phyloP scores from a whole-genome alignment of 2,797 vertebrate genomes.

The Bradypus variegatus region DNA sequence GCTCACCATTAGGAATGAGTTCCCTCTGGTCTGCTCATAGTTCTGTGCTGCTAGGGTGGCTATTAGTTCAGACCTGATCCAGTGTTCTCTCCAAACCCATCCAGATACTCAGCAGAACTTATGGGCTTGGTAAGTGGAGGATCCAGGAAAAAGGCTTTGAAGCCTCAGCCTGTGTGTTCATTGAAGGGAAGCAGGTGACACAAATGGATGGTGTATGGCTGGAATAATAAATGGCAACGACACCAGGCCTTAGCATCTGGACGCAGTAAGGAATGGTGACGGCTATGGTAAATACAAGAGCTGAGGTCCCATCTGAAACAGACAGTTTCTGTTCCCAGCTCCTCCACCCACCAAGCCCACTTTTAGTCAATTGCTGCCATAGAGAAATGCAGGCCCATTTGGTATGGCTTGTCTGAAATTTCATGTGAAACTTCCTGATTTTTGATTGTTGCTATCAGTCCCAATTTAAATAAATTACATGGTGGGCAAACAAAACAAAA shows the following conservation, averaged over 20 bases:
- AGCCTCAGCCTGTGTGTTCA: neutral
- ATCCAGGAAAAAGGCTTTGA: neutral
- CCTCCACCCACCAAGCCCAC: neutral
- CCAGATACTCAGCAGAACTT: neutral
- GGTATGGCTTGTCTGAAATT: neutral
- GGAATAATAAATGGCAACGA: neutral
- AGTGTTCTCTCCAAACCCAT: neutral
- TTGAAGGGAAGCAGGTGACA: neutral
- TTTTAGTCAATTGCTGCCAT: neutral
- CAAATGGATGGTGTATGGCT: neutral
- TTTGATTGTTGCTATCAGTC: neutral
- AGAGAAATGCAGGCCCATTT: neutral
- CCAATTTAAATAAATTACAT: neutral
- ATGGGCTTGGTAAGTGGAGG: neutral
- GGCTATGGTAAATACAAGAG: neutral
- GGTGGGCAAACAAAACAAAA: neutral
- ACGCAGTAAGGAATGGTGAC: neutral
- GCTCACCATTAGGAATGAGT: neutral
- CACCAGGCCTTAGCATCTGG: neutral
- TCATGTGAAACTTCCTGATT: neutral
- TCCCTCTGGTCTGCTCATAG: neutral
- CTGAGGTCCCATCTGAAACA: neutral
- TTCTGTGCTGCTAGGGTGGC: neutral
- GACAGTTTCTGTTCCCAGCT: neutral
- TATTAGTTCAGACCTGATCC: neutral